These are phyloP conservation scores for Odobenus rosmarus DNA, from an alignment of 2,113 vertebrate genomes.

Conservation along the genomic window DNA sequence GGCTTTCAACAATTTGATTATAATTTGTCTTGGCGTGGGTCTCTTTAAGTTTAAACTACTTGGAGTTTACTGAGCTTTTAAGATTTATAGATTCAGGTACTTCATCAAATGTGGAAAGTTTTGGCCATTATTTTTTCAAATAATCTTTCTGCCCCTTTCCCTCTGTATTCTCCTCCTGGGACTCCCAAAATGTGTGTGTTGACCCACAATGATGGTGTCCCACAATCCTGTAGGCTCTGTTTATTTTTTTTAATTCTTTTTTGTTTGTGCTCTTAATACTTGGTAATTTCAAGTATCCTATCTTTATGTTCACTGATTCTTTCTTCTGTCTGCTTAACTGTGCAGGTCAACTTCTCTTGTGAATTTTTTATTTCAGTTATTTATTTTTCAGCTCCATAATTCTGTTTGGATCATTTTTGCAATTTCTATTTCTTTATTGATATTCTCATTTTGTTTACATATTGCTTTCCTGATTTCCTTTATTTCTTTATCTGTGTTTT, in stretches of 20 bases:
- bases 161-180: neutral
- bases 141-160: neutral
- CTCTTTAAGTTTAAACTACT: neutral
- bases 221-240: neutral
- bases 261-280: neutral
- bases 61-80: neutral
- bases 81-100: neutral
- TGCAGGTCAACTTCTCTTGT: neutral
- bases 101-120: neutral
- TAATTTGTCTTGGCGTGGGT: neutral
- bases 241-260: neutral
- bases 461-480: neutral
- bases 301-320: neutral
- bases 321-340: neutral
- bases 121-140: neutral
- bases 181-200: neutral
- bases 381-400: neutral
- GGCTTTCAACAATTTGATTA: neutral
- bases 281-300: neutral
- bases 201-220: neutral
- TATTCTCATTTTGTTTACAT: neutral
- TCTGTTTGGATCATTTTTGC: neutral
- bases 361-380: neutral
- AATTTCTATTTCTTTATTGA: neutral
- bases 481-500: neutral